These are phyloP conservation scores for Dolichallabes microphthalmus DNA, from an alignment of 2,113 vertebrate genomes.

Conservation along the genomic window DNA sequence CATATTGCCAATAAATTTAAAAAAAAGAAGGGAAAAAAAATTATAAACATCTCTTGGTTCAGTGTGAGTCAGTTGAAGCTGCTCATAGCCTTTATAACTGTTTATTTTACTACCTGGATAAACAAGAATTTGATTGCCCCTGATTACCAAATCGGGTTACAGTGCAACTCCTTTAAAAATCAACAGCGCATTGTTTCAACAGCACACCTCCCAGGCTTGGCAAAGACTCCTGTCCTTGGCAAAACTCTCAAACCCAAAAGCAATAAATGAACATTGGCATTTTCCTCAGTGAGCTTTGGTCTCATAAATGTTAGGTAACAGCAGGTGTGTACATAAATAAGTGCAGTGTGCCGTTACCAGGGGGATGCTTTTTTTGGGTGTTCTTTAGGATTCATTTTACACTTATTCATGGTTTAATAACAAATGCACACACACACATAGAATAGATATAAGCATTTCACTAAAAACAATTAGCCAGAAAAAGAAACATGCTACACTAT, in stretches of 20 bases:
- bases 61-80: neutral
- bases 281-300: constrained; percentile 46
- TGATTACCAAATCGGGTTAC: constrained; percentile 22
- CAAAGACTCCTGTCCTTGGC: constrained; percentile 16
- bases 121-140: constrained; percentile 37
- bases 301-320: constrained; percentile 52
- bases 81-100: constrained; percentile 25
- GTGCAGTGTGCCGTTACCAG: constrained; percentile 25
- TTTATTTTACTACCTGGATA: constrained; percentile 41
- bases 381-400: constrained; percentile 38
- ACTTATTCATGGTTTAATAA: constrained; percentile 44
- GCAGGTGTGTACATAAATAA: constrained; percentile 46
- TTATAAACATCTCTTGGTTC: constrained; percentile 9
- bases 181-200: constrained; percentile 31
- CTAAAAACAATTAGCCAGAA: constrained; percentile 62
- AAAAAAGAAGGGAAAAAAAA: too few species aligned
- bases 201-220: constrained; percentile 40
- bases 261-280: constrained; percentile 53
- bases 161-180: constrained; percentile 42
- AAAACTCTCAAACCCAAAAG: constrained; percentile 35
- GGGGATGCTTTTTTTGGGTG: constrained; percentile 26
- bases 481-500: constrained; percentile 58
- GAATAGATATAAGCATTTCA: constrained; percentile 31
- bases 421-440: too few species aligned
- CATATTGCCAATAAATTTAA: neutral